Percentiles rank a stretch among this genome's conserved stretches.
Conservation (phyloP, 2,888 invertebrate species). For the Fragum whitleyi region DNA sequence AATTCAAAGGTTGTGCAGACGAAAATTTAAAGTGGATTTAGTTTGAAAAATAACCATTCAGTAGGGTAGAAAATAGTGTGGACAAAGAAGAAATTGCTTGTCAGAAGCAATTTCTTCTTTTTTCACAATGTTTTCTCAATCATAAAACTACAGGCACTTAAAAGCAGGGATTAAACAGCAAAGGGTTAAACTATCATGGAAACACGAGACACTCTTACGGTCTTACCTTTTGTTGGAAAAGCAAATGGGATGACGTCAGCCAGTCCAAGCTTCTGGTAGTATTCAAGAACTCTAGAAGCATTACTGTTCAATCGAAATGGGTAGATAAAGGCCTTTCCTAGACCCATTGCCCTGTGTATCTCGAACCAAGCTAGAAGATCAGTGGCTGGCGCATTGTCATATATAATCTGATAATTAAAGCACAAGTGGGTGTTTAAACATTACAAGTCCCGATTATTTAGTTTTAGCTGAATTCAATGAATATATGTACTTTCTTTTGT, state of each 20-base stretch:
- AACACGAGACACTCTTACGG: too few relatives aligned
- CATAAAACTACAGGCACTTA: too few relatives aligned
- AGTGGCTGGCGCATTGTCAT: constrained; percentile 37
- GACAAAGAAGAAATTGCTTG: too few relatives aligned
- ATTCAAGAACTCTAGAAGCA: constrained; percentile 41
- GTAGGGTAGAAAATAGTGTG: too few relatives aligned
- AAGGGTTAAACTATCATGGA: too few relatives aligned
- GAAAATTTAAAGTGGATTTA: too few relatives aligned
- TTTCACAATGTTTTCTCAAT: too few relatives aligned
- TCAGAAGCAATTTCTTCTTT: too few relatives aligned
- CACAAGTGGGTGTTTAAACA: background rate
- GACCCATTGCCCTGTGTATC: constrained; percentile 47
- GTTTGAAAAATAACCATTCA: too few relatives aligned
- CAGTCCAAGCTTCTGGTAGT: constrained; percentile 42
- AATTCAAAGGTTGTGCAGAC: too few relatives aligned
- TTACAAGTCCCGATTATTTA: background rate
- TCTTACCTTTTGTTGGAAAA: constrained; percentile 45
- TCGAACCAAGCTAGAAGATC: constrained; percentile 56
- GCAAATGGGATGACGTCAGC: constrained; percentile 40
- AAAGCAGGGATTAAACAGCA: too few relatives aligned
- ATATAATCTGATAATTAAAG: constrained; percentile 31
- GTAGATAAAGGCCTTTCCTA: constrained; percentile 42
- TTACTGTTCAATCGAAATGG: constrained; percentile 43
- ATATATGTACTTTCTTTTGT: background rate
- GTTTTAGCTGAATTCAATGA: background rate